Percentiles rank a stretch among this genome's conserved stretches.
Conservation (phyloP, 2,888 invertebrate species). For the Ormyrus pomaceus region DNA sequence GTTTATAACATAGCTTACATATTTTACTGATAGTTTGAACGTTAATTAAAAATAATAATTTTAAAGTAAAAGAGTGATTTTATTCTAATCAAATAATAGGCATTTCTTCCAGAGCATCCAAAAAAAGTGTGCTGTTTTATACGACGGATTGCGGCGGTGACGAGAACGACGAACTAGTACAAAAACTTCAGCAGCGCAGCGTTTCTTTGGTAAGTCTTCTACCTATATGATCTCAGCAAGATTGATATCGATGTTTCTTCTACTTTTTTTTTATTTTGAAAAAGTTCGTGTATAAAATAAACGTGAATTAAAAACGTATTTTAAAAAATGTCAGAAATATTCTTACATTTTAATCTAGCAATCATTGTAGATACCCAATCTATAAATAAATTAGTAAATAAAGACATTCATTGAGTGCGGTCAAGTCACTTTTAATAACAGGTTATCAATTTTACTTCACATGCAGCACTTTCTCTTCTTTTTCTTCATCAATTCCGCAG, state of each 20-base stretch:
- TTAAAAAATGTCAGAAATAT: too few relatives aligned
- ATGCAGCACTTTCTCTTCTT: not conserved
- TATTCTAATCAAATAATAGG: slow-evolving; percentile 20
- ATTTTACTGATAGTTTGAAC: too few relatives aligned
- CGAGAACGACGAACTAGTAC: slow-evolving; percentile 68
- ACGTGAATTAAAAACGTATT: too few relatives aligned
- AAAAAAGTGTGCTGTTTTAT: slow-evolving; percentile 71
- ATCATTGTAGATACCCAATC: too few relatives aligned
- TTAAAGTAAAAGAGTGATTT: not conserved
- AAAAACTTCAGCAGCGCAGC: slow-evolving; percentile 70
- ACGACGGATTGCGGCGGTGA: slow-evolving; percentile 72
- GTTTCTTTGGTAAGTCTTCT: slow-evolving; percentile 68
- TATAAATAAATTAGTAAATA: slow-evolving; percentile 7
- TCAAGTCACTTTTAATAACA: not conserved
- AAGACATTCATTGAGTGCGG: not conserved
- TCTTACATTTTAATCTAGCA: too few relatives aligned
- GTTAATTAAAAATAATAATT: too few relatives aligned
- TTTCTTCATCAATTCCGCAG: not conserved
- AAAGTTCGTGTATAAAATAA: too few relatives aligned
- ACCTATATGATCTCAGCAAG: not conserved
- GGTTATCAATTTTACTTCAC: slow-evolving; percentile 5
- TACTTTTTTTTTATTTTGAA: too few relatives aligned
- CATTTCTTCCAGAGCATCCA: slow-evolving; percentile 67
- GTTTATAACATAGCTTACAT: too few relatives aligned
- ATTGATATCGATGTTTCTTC: too few relatives aligned